Evolutionary conservation across 2,888 invertebrate species (phyloP).

Genomic region (Harmothoe impar): DNA sequence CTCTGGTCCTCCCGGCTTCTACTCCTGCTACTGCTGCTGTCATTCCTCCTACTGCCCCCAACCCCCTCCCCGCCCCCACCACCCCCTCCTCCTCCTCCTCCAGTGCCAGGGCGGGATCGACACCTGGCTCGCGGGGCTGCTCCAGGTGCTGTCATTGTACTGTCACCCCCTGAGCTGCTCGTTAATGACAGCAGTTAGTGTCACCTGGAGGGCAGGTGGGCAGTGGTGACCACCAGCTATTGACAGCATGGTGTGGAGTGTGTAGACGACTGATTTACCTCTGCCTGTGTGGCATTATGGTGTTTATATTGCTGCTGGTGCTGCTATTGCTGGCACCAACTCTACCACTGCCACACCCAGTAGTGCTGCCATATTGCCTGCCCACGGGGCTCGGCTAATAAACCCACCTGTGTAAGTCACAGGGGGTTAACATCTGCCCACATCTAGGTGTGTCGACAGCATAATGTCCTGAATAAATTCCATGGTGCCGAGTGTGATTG

Average conservation of each 20-base stretch:
- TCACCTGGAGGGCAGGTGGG: not conserved
- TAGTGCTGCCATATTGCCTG: too few species aligned
- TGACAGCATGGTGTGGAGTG: not conserved
- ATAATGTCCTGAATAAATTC: too few species aligned
- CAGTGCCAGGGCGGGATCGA: not conserved
- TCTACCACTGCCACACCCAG: too few species aligned
- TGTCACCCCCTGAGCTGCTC: not conserved
- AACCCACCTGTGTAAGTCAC: too few species aligned
- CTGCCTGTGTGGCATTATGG: not conserved
- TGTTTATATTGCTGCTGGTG: not conserved
- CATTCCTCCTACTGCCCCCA: not conserved
- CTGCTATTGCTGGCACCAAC: not conserved
- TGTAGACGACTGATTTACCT: not conserved
- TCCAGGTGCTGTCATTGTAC: not conserved
- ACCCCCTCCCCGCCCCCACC: not conserved
- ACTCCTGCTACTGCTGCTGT: not conserved
- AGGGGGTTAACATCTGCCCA: too few species aligned
- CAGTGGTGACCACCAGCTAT: not conserved
- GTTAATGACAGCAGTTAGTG: not conserved
- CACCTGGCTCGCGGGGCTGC: not conserved
- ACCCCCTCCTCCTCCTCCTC: not conserved
- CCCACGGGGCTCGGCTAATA: too few species aligned
- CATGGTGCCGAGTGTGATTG: too few species aligned
- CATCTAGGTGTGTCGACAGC: too few species aligned
- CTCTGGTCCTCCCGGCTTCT: constrained; percentile 12